Base-by-base conservation (phyloP, 2,888 invertebrate genomes). In the Iselma pallidipennis region DNA sequence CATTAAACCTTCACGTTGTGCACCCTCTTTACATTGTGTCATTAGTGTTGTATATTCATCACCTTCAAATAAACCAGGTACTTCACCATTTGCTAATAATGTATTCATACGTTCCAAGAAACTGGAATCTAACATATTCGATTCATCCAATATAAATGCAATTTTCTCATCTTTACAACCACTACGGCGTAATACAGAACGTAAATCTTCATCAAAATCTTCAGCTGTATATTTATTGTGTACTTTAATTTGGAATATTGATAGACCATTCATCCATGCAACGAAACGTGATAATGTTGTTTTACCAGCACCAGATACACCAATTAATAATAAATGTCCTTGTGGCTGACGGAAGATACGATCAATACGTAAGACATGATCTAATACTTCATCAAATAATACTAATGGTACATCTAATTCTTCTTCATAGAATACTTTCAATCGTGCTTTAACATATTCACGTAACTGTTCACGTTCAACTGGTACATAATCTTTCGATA, bases 91-190 rank as follows among this genome's bases (percentile, higher is more conserved):
- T 60, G 99, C 99, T 67, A 99, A 83, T 55, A 99, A 83, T 0
- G 99, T 99, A 82, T 99, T 99, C 96, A 99, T 98, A 70, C 99
- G 86, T 84, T 99, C 99, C 66, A 99, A 86, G 86, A 99, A 99
- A 57, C 97, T 95, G 23, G 98, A 98, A 85, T 99, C 99, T 55
- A 99, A 84, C 42, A 98, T 97, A 82, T 99, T 99, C 0, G 98
- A 98, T 82, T 99, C 99, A 81, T 99, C 99, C 80, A 99, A 87
- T 75, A 99, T 99, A 80, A 99, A 99, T 51, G 96, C 96, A 64
- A 99, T 97, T 82, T 99, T 99, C 81, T 99, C 99, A 80, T 96
- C 96, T 81, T 96, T 92, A 76, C 95, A 95, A 19, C 94, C 94
- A 25, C 94, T 91, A 54, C 95, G 88, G 29, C 95, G 86, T 61